Base-by-base conservation (phyloP, 2,888 invertebrate genomes). In the Apoda limacodes region DNA sequence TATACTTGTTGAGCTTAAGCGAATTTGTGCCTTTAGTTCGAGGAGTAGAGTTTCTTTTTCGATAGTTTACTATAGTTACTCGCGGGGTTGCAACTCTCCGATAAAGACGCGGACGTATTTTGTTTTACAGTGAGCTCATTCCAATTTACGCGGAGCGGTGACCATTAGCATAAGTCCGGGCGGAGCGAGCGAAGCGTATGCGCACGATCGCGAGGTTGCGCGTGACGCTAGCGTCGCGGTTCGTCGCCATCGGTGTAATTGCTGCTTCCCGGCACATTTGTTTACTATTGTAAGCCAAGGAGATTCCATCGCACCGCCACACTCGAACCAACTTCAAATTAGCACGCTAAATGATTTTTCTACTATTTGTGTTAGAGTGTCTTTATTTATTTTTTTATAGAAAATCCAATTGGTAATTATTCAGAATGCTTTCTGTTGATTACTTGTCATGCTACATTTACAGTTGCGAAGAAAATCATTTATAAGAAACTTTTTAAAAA, bases 231-330 rank as follows among this genome's bases (percentile, higher is more conserved):
- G 39, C 40, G 43, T 45, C 43, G 41, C 37, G 37, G 34, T 31
- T 41, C 46, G 45, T 44, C 42, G 37, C 46, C 45, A 25, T 35
- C 59, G 43, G 46, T 61, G 68, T 75, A 74, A 75, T 78, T 74
- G 75, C 69, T 54, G 49, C 60, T 51, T 55, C 51, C 64, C 76
- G 68, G 75, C 78, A 76, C 76, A 75, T 76, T 78, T 75, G 76
- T 76, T 76, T 69, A 72, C 72, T 71, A 74, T 75, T 71, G 75
- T 70, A 71, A 67, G 69, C 76, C 69, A 71, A 67, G 74, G 75
- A 80, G 78, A 80, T 80, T 69, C 67, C 72, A 75, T 78, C 76
- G 63, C 61, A 45, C 51, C 48, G 51, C 62, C 42, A 67, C 68
- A 66, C 68, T 61, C 55, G 54, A 46, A 47, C 53, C 52, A 58